Conservation (phyloP, 2,888 invertebrate species). For the Caenorhabditis sinica region DNA sequence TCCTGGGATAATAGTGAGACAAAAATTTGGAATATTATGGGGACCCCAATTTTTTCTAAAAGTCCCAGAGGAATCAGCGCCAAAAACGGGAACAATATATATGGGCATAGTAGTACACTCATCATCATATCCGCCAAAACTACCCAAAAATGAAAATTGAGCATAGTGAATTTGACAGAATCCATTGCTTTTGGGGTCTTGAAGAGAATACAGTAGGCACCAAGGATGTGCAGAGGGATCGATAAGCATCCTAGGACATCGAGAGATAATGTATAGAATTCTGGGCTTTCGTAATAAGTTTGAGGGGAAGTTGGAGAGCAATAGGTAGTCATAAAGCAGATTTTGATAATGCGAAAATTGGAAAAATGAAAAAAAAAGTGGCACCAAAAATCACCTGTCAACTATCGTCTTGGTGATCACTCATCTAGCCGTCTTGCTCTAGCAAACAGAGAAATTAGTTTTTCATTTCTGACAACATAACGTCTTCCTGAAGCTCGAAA, state of each 20-base stretch:
- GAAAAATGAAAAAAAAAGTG: too few relatives aligned
- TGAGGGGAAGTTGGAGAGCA: not conserved
- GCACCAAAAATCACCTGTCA: too few relatives aligned
- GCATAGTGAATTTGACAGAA: not conserved
- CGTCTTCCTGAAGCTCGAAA: too few relatives aligned
- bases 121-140: conserved; percentile 8
- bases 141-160: not conserved
- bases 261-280: not conserved
- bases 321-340: not conserved
- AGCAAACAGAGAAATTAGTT: too few relatives aligned
- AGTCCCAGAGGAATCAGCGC: not conserved
- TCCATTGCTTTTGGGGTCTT: not conserved
- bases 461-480: too few relatives aligned
- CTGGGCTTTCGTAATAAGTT: not conserved
- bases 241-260: not conserved
- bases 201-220: conserved; percentile 1
- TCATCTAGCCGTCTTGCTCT: too few relatives aligned
- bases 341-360: too few relatives aligned
- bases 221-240: not conserved
- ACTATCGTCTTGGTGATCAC: too few relatives aligned
- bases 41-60: not conserved
- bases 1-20: not conserved
- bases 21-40: not conserved
- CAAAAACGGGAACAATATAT: not conserved
- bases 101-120: conserved; percentile 1